Conservation (phyloP, 1,140 invertebrate genomes). For the Contarinia nasturtii region DNA sequence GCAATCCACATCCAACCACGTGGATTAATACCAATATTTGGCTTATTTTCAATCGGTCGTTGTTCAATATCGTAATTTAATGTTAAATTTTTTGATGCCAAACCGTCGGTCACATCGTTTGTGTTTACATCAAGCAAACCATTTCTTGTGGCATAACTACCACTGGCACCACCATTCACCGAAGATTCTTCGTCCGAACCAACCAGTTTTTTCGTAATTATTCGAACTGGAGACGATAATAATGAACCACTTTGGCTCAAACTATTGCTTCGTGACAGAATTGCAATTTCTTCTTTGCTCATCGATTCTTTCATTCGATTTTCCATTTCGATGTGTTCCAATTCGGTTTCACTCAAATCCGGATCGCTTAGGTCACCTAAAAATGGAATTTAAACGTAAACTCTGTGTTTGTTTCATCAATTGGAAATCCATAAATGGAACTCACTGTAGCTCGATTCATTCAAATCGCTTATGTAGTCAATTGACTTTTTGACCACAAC, state of each 20-base stretch:
- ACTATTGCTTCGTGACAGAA: slow-evolving; percentile 22
- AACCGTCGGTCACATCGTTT: background rate
- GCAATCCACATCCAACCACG: slow-evolving; percentile 67
- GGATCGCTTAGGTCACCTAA: slow-evolving; percentile 38
- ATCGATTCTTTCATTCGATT: slow-evolving; percentile 18
- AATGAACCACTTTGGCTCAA: slow-evolving; percentile 19
- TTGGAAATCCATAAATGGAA: no score
- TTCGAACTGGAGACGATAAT: slow-evolving; percentile 21
- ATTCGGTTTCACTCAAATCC: slow-evolving; percentile 33
- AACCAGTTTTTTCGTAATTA: slow-evolving; percentile 3
- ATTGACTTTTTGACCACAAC: slow-evolving; percentile 30
- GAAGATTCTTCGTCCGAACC: no score
- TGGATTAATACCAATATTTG: slow-evolving; percentile 36
- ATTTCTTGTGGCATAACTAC: no score
- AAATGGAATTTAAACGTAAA: no score
- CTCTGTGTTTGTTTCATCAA: no score
- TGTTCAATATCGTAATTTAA: slow-evolving; percentile 21
- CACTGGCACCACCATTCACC: no score
- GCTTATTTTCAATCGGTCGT: slow-evolving; percentile 23
- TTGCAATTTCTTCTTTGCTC: slow-evolving; percentile 16
- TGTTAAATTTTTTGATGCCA: slow-evolving; percentile 3
- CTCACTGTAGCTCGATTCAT: slow-evolving; percentile 37
- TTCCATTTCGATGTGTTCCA: slow-evolving; percentile 33
- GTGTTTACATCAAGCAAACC: no score
- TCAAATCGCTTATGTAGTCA: slow-evolving; percentile 36